Evolutionary conservation across 2,797 vertebrate species (phyloP).

Genomic region (Potorous gilbertii): DNA sequence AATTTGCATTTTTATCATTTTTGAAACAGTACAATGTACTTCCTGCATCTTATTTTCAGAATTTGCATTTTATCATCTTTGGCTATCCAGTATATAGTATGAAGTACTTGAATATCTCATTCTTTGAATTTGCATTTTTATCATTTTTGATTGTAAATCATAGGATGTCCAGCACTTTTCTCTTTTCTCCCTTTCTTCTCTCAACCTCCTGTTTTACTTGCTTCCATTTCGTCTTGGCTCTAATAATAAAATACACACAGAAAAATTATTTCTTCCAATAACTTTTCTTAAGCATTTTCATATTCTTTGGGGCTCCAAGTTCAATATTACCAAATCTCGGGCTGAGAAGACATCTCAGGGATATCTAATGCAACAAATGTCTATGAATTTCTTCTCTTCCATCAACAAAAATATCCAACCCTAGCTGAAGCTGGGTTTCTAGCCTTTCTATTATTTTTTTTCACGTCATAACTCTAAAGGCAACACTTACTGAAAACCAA

Average conservation of each 20-base stretch:
- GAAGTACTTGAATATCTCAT: slow-evolving; percentile 72
- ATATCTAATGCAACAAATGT: background rate
- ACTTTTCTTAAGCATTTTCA: slow-evolving; percentile 17
- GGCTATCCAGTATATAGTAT: slow-evolving; percentile 61
- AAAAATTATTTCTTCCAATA: slow-evolving; percentile 47
- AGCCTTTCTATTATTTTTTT: slow-evolving; percentile 35
- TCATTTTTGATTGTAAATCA: slow-evolving; percentile 79
- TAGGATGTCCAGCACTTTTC: slow-evolving; percentile 61
- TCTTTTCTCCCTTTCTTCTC: slow-evolving; percentile 69
- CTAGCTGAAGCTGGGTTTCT: background rate
- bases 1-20: slow-evolving; percentile 76
- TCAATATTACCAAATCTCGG: background rate
- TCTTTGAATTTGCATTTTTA: slow-evolving; percentile 70
- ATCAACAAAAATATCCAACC: background rate
- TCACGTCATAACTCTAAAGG: slow-evolving; percentile 33
- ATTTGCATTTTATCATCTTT: slow-evolving; percentile 74
- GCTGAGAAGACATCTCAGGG: background rate
- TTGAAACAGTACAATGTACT: slow-evolving; percentile 66
- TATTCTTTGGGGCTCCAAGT: slow-evolving; percentile 20
- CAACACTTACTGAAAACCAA: slow-evolving; percentile 15
- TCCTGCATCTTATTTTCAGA: slow-evolving; percentile 73
- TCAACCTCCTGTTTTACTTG: slow-evolving; percentile 71
- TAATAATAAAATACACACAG: slow-evolving; percentile 72
- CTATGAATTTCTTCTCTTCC: background rate
- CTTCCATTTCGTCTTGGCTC: slow-evolving; percentile 81